Conservation (phyloP, 2,888 invertebrate species). For the Leptopilina syphax region DNA sequence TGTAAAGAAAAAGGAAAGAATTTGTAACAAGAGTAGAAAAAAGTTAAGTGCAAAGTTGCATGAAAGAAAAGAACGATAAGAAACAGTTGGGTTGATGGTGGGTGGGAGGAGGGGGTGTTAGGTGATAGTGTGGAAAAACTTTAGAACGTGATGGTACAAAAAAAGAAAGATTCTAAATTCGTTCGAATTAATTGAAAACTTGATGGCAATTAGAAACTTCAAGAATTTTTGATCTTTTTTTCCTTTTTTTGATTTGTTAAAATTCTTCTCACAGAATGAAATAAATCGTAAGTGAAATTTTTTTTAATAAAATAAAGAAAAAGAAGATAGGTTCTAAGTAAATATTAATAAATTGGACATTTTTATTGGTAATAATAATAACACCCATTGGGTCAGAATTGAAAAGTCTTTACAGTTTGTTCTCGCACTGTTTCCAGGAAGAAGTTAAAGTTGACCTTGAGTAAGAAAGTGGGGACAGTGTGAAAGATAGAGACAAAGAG, state of each 20-base stretch:
- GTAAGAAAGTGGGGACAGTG: too few species aligned
- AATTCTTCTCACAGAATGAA: neutral
- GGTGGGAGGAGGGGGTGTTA: too few species aligned
- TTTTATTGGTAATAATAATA: too few species aligned
- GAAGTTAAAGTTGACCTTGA: too few species aligned
- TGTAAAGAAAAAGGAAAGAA: neutral
- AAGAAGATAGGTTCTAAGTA: too few species aligned
- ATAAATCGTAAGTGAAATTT: too few species aligned
- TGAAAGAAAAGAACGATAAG: constrained; percentile 4
- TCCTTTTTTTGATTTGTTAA: neutral
- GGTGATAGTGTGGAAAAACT: constrained; percentile 14
- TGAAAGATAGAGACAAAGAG: too few species aligned
- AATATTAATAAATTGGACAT: too few species aligned
- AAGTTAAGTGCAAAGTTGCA: constrained; percentile 6
- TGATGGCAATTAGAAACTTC: constrained; percentile 48
- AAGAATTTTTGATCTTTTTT: neutral
- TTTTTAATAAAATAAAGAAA: too few species aligned
- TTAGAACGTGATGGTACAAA: constrained; percentile 2
- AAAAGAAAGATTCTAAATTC: constrained; percentile 2
- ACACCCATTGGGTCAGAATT: too few species aligned
- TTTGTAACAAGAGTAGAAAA: constrained; percentile 14
- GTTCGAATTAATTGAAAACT: constrained; percentile 46
- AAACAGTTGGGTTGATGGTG: neutral
- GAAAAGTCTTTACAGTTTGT: neutral
- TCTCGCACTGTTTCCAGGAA: too few species aligned